A percentile compares a stretch with the other conserved stretches of the same genome.
These are phyloP conservation scores for Nebria salina DNA, from an alignment of 2,888 invertebrate genomes.

Conservation along the genomic window DNA sequence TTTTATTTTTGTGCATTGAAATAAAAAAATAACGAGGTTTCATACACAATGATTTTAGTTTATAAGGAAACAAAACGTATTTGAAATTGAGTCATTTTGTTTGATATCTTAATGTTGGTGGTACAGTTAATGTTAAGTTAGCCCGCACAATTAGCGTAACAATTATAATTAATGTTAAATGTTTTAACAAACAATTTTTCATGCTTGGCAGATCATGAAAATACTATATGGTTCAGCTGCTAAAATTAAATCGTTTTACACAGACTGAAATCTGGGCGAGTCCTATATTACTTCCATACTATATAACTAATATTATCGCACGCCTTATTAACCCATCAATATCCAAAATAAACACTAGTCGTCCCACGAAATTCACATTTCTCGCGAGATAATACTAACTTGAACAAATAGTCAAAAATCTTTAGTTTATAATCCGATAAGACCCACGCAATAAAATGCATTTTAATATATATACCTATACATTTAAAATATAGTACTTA, in stretches of 20 bases:
- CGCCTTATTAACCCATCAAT: background rate
- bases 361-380: too few relatives aligned
- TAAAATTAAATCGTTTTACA: constrained; percentile 25
- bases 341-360: too few relatives aligned
- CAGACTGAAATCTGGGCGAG: constrained; percentile 8
- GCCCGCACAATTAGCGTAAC: constrained; percentile 24
- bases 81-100: too few relatives aligned
- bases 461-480: constrained; percentile 26
- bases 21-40: background rate
- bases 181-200: constrained; percentile 45
- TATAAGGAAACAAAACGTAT: background rate
- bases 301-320: background rate
- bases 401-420: too few relatives aligned
- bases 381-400: too few relatives aligned
- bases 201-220: constrained; percentile 40
- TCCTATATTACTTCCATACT: too few relatives aligned
- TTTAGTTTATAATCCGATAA: too few relatives aligned
- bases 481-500: constrained; percentile 12
- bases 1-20: too few relatives aligned
- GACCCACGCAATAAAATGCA: background rate
- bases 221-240: constrained; percentile 42
- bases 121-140: constrained; percentile 6
- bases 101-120: background rate
- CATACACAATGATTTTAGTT: background rate
- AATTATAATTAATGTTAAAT: constrained; percentile 45